Evolutionary conservation across 2,113 vertebrate species (phyloP).

Genomic region (Corythornis cristatus): DNA sequence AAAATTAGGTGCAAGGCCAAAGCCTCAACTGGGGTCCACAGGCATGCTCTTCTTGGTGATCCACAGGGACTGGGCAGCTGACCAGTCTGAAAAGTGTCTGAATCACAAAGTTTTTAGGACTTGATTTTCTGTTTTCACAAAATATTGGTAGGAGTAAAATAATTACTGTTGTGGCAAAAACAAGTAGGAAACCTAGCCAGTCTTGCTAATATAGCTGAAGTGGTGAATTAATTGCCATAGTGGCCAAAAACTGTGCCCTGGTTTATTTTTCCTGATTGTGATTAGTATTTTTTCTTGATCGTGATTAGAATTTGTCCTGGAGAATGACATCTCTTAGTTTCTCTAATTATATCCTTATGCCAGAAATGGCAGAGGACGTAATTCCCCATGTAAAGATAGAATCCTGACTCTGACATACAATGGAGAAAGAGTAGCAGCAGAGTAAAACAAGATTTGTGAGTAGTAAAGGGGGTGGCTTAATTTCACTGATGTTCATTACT

Average conservation of each 20-base stretch:
- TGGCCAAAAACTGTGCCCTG: not conserved
- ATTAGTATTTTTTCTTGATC: not conserved
- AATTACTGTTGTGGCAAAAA: not conserved
- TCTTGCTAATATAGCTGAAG: not conserved
- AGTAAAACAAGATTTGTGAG: not conserved
- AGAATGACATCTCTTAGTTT: not conserved
- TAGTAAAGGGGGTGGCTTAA: not conserved
- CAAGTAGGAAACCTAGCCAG: not conserved
- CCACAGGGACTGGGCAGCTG: not conserved
- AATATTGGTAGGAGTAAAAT: not conserved
- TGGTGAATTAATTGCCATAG: not conserved
- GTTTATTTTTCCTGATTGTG: not conserved
- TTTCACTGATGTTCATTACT: conserved; percentile 44
- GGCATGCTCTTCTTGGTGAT: not conserved
- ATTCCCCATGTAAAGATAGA: not conserved
- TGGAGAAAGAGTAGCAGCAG: not conserved
- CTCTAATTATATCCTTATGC: not conserved
- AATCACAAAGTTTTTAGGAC: not conserved
- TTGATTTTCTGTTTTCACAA: conserved; percentile 1
- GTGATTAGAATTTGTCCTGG: not conserved
- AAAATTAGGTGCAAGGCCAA: not conserved
- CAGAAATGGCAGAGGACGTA: not conserved
- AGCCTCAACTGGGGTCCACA: not conserved
- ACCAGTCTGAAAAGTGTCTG: not conserved
- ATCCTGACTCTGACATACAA: not conserved